Percentiles rank a stretch among this genome's conserved stretches.
phyloP scores from a whole-genome alignment of 2,797 vertebrate genomes.

The Botia almorhae region DNA sequence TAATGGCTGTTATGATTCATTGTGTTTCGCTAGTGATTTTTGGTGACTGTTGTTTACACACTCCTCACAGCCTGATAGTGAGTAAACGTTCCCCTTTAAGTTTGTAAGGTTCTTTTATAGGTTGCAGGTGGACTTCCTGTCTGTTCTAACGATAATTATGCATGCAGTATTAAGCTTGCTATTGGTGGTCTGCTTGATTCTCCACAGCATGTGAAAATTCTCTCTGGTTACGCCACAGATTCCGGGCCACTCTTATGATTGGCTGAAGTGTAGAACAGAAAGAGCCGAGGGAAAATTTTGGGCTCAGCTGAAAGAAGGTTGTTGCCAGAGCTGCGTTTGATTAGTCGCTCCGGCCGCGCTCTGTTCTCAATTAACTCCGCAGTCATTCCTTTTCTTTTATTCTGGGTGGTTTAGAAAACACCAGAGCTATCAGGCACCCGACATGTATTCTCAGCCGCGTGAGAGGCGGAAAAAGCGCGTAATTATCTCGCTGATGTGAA shows the following conservation, averaged over 20 bases:
- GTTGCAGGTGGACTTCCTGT: conserved; percentile 28
- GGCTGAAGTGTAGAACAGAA: conserved; percentile 55
- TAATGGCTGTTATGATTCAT: conserved; percentile 67
- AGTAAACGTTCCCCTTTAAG: conserved; percentile 36
- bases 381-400: conserved; percentile 57
- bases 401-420: conserved; percentile 53
- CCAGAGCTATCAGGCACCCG: conserved; percentile 40
- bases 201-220: conserved; percentile 20
- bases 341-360: conserved; percentile 72
- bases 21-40: conserved; percentile 51
- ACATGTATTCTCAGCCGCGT: conserved; percentile 26
- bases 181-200: conserved; percentile 36
- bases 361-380: conserved; percentile 77
- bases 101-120: conserved; percentile 25
- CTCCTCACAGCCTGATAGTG: conserved; percentile 38
- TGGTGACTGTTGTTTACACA: conserved; percentile 47
- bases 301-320: conserved; percentile 64
- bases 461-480: conserved; percentile 35
- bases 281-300: conserved; percentile 66
- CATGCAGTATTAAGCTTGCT: conserved; percentile 1
- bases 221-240: conserved; percentile 44
- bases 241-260: conserved; percentile 41
- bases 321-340: conserved; percentile 80
- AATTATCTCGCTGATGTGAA: conserved; percentile 41
- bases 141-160: background rate